Base-by-base conservation (phyloP, 2,888 invertebrate genomes). In the Syritta pipiens region DNA sequence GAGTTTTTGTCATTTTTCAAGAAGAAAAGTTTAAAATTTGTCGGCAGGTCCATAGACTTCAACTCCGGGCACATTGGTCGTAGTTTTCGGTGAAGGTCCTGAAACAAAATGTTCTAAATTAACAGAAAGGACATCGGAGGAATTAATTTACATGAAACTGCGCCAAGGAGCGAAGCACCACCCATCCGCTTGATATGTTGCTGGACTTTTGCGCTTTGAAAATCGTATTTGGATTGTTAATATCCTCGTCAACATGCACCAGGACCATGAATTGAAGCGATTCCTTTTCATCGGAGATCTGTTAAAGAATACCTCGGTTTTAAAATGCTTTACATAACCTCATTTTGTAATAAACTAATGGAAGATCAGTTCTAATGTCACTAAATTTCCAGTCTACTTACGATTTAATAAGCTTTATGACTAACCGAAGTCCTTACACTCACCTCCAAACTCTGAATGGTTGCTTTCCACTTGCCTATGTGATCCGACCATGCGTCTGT, bases 401-500 rank as follows among this genome's bases (percentile, higher is more conserved):
- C n/a, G n/a, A n/a, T n/a, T n/a, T n/a, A n/a, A n/a, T n/a, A n/a
- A n/a, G n/a, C n/a, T n/a, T n/a, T n/a, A n/a, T n/a, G n/a, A n/a
- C n/a, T n/a, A n/a, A n/a, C n/a, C n/a, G n/a, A n/a, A n/a, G n/a
- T n/a, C n/a, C n/a, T n/a, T n/a, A n/a, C n/a, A n/a, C n/a, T n/a
- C 83, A 90, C 94, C 94, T 96, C 95, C 4, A 94, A 94, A 85
- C 93, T 94, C 86, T 95, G 94, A 19, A 97, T 94, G 37, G 93
- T 92, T 4, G 96, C 96, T 72, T 94, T 92, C 97, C 97, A 97
- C 82, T 92, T 92, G 17, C 97, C 96, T 82, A 97, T 90, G 87
- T 97, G 95, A 83, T 96, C 96, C 0, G 95, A 94, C 97, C 97
- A 97, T 49, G 94, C 92, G 89, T 96, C 96, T 0, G 97, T 97